Evolutionary conservation across 2,113 vertebrate species (phyloP).

Genomic region (Engraulis encrasicolus): DNA sequence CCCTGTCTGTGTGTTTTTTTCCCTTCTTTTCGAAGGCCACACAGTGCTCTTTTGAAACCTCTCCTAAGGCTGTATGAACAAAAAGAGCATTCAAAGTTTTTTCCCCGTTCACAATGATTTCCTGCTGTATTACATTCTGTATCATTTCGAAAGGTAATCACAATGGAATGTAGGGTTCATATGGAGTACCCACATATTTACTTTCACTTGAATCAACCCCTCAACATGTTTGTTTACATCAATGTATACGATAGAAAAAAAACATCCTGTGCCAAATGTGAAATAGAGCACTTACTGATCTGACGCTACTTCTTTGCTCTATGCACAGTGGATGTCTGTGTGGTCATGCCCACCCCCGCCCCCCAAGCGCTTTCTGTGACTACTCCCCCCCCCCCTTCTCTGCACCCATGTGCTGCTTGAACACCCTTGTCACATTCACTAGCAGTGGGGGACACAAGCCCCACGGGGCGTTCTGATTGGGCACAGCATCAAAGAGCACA

Average conservation of each 20-base stretch:
- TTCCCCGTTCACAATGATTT: too few species aligned
- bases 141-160: too few species aligned
- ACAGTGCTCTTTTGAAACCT: too few species aligned
- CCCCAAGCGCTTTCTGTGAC: conserved; percentile 16
- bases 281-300: background rate
- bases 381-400: conserved; percentile 31
- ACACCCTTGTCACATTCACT: conserved; percentile 48
- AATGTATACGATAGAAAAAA: too few species aligned
- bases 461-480: conserved; percentile 48
- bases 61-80: too few species aligned
- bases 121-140: too few species aligned
- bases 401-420: conserved; percentile 45
- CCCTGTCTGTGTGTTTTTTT: background rate
- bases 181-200: too few species aligned
- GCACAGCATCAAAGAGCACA: conserved; percentile 44
- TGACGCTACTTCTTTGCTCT: background rate
- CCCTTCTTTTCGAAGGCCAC: background rate
- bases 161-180: too few species aligned
- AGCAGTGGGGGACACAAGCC: conserved; percentile 32
- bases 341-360: conserved; percentile 19
- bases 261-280: background rate
- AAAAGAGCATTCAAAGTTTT: too few species aligned
- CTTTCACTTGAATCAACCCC: too few species aligned
- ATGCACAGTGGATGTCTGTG: conserved; percentile 2
- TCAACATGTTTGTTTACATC: too few species aligned